phyloP scores from a whole-genome alignment of 1,140 invertebrate species.

The Brachionus asplanchnoidis region DNA sequence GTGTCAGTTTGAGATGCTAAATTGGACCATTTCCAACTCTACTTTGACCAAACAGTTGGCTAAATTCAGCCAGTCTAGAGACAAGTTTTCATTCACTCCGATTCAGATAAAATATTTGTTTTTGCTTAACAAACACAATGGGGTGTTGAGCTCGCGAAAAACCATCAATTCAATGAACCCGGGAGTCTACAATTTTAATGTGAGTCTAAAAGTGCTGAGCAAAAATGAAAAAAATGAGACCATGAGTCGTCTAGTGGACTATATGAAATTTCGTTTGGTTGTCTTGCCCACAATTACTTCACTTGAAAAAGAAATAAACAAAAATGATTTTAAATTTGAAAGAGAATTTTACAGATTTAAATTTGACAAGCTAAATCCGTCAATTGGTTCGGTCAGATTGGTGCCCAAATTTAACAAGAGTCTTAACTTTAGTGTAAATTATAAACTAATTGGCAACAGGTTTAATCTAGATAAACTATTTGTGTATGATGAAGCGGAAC shows the following conservation, averaged over 20 bases:
- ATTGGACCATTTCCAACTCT: not conserved
- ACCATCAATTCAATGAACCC: slow-evolving; percentile 19
- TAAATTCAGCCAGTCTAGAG: not conserved
- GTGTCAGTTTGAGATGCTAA: not conserved
- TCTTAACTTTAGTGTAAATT: not conserved
- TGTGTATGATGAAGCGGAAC: not conserved
- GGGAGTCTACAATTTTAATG: slow-evolving; percentile 15
- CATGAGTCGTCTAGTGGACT: not conserved
- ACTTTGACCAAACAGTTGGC: not conserved
- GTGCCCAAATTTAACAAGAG: not conserved
- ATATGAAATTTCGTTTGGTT: not conserved
- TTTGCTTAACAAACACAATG: slow-evolving; percentile 34
- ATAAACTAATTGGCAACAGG: not conserved
- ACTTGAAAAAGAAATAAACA: not conserved
- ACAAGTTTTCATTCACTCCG: not conserved
- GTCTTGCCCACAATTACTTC: not conserved
- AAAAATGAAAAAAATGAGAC: slow-evolving; percentile 16
- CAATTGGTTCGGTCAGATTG: not conserved
- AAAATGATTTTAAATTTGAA: slow-evolving; percentile 32
- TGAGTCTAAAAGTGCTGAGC: not conserved
- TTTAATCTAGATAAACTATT: not conserved
- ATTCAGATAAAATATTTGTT: slow-evolving; percentile 11
- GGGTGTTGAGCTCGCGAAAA: slow-evolving; percentile 22
- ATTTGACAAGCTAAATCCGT: not conserved
- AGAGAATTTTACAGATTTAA: slow-evolving; percentile 34